These are phyloP conservation scores for Sorex fumeus DNA, from an alignment of 2,113 vertebrate species.

Conservation along the genomic window DNA sequence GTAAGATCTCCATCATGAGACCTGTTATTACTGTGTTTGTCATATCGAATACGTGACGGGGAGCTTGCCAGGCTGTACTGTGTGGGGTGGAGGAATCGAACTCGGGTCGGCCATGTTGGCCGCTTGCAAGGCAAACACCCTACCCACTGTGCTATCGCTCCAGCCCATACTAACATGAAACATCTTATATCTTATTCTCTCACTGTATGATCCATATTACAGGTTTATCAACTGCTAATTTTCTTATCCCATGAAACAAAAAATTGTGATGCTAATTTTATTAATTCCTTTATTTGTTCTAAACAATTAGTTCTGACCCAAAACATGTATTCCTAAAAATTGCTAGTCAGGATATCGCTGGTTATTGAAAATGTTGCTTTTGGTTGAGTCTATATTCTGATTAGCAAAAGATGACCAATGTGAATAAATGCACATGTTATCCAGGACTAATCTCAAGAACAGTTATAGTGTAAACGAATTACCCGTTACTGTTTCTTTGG, in stretches of 20 bases:
- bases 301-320: conserved; percentile 1
- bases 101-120: too few relatives aligned
- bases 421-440: neutral
- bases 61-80: too few relatives aligned
- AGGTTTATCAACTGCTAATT: conserved; percentile 15
- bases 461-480: conserved; percentile 13
- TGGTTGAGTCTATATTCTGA: neutral
- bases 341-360: neutral
- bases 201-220: neutral
- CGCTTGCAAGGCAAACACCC: too few relatives aligned
- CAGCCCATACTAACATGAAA: neutral
- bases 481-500: conserved; percentile 17
- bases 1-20: too few relatives aligned
- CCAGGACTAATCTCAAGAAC: neutral
- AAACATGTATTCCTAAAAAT: neutral
- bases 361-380: neutral
- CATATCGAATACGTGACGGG: too few relatives aligned
- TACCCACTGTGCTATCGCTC: too few relatives aligned
- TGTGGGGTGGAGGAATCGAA: too few relatives aligned
- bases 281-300: neutral
- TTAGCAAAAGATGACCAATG: neutral
- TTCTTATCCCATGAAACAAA: conserved; percentile 18
- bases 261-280: neutral
- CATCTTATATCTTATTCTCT: neutral
- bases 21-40: too few relatives aligned